Evolutionary conservation across 2,888 invertebrate species (phyloP).

Genomic region (Drosophila ezoana): DNA sequence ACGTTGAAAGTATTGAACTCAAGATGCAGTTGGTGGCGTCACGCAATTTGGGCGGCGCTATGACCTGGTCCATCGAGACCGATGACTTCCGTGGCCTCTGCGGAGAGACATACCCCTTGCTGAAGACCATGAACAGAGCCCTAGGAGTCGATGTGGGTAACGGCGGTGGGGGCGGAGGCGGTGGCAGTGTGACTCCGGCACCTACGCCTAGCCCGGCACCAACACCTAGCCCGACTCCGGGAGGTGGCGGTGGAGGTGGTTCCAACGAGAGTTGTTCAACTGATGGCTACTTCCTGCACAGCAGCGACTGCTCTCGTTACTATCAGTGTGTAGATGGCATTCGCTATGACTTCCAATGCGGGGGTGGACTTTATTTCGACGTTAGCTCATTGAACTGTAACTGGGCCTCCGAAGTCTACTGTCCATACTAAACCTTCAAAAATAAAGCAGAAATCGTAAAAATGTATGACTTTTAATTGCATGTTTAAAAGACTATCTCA

Average conservation of each 20-base stretch:
- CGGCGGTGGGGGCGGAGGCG: conserved; percentile 11
- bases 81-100: conserved; percentile 96
- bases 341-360: conserved; percentile 87
- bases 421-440: conserved; percentile 24
- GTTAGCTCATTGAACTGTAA: conserved; percentile 2
- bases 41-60: conserved; percentile 90
- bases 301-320: conserved; percentile 89
- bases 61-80: conserved; percentile 91
- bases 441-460: conserved; percentile 1
- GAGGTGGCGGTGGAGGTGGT: conserved; percentile 24
- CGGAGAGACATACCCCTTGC: conserved; percentile 85
- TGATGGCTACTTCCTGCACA: conserved; percentile 86
- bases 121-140: conserved; percentile 66
- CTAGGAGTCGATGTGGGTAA: conserved; percentile 35
- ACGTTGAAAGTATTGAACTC: conserved; percentile 90
- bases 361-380: conserved; percentile 63
- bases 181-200: conserved; percentile 11
- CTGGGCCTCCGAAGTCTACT: conserved; percentile 26
- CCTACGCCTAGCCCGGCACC: conserved; percentile 6
- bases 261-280: conserved; percentile 31
- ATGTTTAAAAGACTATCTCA: too few relatives aligned
- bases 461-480: not conserved
- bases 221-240: conserved; percentile 14
- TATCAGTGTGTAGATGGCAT: conserved; percentile 87
- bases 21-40: conserved; percentile 94